These are phyloP conservation scores for Pocillopora grandis DNA, from an alignment of 92 coral and sea anemone genomes.

Conservation along the genomic window DNA sequence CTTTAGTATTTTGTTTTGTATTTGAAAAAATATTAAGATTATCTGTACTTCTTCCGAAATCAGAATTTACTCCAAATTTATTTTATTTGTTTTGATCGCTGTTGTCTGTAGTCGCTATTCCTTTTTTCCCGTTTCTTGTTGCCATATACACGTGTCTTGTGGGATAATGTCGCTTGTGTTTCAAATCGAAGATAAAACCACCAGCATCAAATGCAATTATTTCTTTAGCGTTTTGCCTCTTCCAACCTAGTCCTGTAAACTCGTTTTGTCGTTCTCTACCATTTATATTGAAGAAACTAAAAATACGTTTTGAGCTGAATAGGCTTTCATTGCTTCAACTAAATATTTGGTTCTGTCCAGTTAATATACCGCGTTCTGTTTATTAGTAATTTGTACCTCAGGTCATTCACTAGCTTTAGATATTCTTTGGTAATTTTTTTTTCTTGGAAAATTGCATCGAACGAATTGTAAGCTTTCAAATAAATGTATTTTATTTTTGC, in stretches of 20 bases:
- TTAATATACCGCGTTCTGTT: neutral
- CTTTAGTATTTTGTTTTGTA: conserved; percentile 28
- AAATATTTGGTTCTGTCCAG: neutral
- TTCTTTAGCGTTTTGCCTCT: too few species aligned
- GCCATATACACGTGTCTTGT: neutral
- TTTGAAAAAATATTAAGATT: neutral
- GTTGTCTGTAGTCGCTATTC: neutral
- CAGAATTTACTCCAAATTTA: neutral
- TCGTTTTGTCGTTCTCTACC: neutral
- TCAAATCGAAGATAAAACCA: neutral
- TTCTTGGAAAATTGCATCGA: too few species aligned
- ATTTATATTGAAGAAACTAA: neutral
- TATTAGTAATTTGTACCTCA: neutral
- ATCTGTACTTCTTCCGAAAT: neutral
- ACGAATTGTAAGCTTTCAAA: neutral
- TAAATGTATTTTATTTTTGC: neutral
- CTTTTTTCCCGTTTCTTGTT: neutral
- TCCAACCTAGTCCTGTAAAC: neutral
- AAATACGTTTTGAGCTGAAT: neutral
- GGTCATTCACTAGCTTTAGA: neutral
- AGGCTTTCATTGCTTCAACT: neutral
- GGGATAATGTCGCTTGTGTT: conserved; percentile 9
- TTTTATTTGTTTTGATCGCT: neutral
- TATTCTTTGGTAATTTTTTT: neutral
- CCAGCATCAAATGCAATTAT: neutral